These are phyloP conservation scores for Acestrorhynchus altus DNA, from an alignment of 2,797 vertebrate genomes.

Conservation along the genomic window DNA sequence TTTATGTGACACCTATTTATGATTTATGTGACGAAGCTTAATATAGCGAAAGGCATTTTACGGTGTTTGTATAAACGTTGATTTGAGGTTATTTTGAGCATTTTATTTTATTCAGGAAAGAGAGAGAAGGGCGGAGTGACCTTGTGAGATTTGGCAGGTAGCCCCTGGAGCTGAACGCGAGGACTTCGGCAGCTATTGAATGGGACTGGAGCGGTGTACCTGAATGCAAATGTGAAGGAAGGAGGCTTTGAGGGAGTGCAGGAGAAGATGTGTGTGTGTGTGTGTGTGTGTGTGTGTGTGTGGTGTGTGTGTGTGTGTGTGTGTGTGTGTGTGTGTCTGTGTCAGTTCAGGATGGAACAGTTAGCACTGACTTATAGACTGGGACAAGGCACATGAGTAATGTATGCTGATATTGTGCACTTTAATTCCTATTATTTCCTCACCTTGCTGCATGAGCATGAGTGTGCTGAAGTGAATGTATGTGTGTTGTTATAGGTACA, in stretches of 20 bases:
- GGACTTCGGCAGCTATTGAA: slow-evolving; percentile 34
- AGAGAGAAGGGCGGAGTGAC: slow-evolving; percentile 36
- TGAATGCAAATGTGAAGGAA: slow-evolving; percentile 34
- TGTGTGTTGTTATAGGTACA: slow-evolving; percentile 31
- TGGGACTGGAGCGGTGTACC: slow-evolving; percentile 22
- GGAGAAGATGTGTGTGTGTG: neutral
- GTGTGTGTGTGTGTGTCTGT: neutral
- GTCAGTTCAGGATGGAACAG: slow-evolving; percentile 7
- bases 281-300: slow-evolving; percentile 18
- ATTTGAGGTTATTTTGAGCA: slow-evolving; percentile 26
- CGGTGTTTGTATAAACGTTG: neutral
- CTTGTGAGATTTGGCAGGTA: slow-evolving; percentile 41
- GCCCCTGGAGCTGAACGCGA: slow-evolving; percentile 25
- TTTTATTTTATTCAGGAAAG: slow-evolving; percentile 33
- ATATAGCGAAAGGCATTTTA: neutral
- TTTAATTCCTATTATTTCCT: slow-evolving; percentile 18
- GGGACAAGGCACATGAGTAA: neutral
- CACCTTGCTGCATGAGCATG: slow-evolving; percentile 11
- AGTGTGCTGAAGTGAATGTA: slow-evolving; percentile 6
- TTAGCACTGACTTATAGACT: slow-evolving; percentile 11
- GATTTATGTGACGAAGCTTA: neutral
- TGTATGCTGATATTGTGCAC: slow-evolving; percentile 8
- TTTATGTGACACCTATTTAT: no score
- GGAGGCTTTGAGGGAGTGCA: slow-evolving; percentile 2
- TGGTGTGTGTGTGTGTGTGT: neutral